phyloP scores from a whole-genome alignment of 2,888 invertebrate genomes.

The Diaphora mendica region DNA sequence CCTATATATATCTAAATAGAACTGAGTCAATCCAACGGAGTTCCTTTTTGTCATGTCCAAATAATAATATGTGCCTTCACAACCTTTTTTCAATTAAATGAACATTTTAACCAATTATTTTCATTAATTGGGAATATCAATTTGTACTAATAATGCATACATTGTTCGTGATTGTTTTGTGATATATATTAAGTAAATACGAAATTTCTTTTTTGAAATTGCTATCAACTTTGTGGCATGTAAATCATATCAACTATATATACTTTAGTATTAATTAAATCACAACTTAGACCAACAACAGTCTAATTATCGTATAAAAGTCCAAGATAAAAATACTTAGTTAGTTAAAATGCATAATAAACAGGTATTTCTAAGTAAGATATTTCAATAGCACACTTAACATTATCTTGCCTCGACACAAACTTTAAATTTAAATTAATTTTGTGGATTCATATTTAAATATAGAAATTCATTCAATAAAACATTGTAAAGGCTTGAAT shows the following conservation, averaged over 20 bases:
- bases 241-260: conserved; percentile 44
- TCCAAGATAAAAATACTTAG: not conserved
- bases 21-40: conserved; percentile 55
- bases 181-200: no score
- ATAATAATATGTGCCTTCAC: conserved; percentile 66
- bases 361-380: conserved; percentile 18
- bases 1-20: conserved; percentile 32
- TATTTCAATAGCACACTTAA: conserved; percentile 30
- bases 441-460: conserved; percentile 19
- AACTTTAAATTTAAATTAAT: conserved; percentile 19
- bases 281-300: not conserved
- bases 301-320: not conserved
- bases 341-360: conserved; percentile 34
- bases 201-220: conserved; percentile 13
- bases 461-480: not conserved
- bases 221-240: conserved; percentile 33
- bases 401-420: conserved; percentile 27
- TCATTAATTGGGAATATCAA: no score
- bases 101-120: conserved; percentile 16
- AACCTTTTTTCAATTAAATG: conserved; percentile 32
- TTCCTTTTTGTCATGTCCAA: conserved; percentile 62
- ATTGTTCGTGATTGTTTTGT: conserved; percentile 16
- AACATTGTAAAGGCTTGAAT: not conserved
- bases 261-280: conserved; percentile 13
- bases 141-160: no score